Conservation (phyloP, 1,140 invertebrate genomes). For the Drosophila prosaltans region DNA sequence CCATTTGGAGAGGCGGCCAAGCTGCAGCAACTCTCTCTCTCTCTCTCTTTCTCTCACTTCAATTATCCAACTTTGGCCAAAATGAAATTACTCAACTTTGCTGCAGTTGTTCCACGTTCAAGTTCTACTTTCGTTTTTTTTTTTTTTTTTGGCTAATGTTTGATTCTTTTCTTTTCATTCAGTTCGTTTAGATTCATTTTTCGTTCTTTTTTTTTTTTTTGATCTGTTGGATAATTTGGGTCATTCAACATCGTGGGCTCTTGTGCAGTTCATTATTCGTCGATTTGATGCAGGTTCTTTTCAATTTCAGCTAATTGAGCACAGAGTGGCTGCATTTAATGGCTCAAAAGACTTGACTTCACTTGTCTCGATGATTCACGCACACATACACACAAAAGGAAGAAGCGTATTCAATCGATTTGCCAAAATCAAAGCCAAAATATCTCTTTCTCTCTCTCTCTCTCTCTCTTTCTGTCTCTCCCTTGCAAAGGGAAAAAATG, state of each 20-base stretch:
- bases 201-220: neutral
- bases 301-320: constrained; percentile 31
- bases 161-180: constrained; percentile 24
- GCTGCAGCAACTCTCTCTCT: constrained; percentile 29
- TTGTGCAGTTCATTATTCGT: constrained; percentile 51
- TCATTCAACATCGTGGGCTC: constrained; percentile 39
- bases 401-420: neutral
- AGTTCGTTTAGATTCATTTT: neutral
- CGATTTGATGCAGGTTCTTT: constrained; percentile 57
- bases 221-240: constrained; percentile 41
- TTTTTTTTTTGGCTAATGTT: constrained; percentile 38
- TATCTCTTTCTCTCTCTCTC: too few species aligned
- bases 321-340: constrained; percentile 18
- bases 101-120: neutral
- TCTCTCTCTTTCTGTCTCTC: too few species aligned
- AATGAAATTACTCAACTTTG: constrained; percentile 57
- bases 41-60: constrained; percentile 32
- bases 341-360: constrained; percentile 4
- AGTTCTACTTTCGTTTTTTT: constrained; percentile 11
- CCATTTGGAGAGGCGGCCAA: constrained; percentile 5
- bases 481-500: neutral
- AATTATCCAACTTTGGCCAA: constrained; percentile 59
- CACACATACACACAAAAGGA: constrained; percentile 4
- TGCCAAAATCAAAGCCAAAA: neutral
- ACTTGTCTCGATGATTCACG: neutral